Percentiles rank a stretch among this genome's conserved stretches.
phyloP scores from a whole-genome alignment of 1,140 invertebrate genomes.

The Saccostrea cuccullata region DNA sequence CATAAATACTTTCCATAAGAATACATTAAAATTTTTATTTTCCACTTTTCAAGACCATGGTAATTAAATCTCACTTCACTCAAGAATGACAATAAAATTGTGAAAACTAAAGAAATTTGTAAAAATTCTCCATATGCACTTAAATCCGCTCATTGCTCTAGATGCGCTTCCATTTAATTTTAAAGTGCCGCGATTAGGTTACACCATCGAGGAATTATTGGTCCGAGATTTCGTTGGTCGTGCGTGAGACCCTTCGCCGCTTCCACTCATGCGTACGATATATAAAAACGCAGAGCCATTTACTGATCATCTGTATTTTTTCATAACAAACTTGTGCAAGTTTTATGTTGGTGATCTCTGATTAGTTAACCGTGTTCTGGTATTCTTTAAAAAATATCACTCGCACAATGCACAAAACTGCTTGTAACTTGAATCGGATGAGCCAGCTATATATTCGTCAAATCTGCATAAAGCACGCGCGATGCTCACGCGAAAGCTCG shows the following conservation, averaged over 20 bases:
- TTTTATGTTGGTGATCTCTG: neutral
- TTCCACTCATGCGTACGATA: constrained; percentile 41
- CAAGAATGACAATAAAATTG: constrained; percentile 24
- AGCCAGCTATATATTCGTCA: constrained; percentile 7
- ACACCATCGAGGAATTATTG: constrained; percentile 33
- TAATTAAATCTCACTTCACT: constrained; percentile 9
- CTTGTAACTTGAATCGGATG: constrained; percentile 1
- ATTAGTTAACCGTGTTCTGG: neutral
- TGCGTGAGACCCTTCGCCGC: constrained; percentile 15
- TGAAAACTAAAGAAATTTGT: constrained; percentile 23
- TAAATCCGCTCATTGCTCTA: constrained; percentile 30
- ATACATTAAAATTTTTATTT: constrained; percentile 43
- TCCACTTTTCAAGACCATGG: neutral
- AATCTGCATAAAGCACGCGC: constrained; percentile 44
- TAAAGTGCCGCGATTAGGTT: constrained; percentile 34
- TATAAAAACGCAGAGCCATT: constrained; percentile 37
- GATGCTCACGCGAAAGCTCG: constrained; percentile 55
- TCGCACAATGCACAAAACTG: neutral
- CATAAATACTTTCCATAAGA: constrained; percentile 40
- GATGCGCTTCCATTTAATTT: constrained; percentile 35
- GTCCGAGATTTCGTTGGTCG: constrained; percentile 34
- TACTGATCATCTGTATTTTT: constrained; percentile 24
- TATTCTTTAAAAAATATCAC: neutral
- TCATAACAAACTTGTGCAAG: constrained; percentile 29
- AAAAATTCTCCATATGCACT: constrained; percentile 14